These are phyloP conservation scores for Pipistrellus nathusii DNA, from an alignment of 2,797 vertebrate species.

Conservation along the genomic window DNA sequence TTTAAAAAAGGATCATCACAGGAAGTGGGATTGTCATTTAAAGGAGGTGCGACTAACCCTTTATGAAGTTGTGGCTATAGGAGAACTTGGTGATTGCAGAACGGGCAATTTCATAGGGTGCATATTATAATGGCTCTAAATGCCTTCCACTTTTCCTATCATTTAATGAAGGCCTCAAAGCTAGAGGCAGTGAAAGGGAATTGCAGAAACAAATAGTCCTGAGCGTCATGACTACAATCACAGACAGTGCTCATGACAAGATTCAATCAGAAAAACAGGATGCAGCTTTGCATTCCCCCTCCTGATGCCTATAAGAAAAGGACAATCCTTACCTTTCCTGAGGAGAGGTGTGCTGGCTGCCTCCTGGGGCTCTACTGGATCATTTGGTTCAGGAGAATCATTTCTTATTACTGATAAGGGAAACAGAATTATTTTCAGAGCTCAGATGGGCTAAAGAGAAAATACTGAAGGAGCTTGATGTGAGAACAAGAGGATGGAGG, in stretches of 20 bases:
- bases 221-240: background rate
- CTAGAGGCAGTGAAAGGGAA: background rate
- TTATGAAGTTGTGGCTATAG: background rate
- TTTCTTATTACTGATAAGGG: conserved; percentile 47
- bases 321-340: conserved; percentile 60
- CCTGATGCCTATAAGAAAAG: background rate
- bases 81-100: background rate
- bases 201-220: background rate
- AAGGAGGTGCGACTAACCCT: background rate
- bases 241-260: rapidly evolving
- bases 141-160: background rate
- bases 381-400: background rate
- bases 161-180: background rate
- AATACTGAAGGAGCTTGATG: rapidly evolving
- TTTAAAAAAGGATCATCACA: background rate
- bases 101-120: background rate
- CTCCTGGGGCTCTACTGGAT: background rate
- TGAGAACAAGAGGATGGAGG: background rate
- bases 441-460: background rate
- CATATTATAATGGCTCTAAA: background rate
- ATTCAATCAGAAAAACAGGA: background rate
- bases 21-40: background rate
- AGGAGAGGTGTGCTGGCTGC: background rate
- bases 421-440: conserved; percentile 6
- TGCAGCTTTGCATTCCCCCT: background rate